These are phyloP conservation scores for Gymnothorax javanicus DNA, from an alignment of 2,797 vertebrate species.

Conservation along the genomic window DNA sequence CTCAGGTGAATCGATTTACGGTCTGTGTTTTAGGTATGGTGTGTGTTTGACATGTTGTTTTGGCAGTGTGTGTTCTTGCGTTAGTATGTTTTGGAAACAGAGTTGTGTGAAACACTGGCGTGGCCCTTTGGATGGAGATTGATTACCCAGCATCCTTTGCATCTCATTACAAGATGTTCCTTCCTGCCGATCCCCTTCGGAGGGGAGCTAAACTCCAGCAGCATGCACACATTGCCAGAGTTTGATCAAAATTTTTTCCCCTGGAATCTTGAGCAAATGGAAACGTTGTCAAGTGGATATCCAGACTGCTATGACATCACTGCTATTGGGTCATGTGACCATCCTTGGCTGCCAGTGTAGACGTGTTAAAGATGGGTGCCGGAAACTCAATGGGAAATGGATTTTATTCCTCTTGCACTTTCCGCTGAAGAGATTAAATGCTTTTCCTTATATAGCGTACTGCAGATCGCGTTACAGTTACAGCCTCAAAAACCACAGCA, in stretches of 20 bases:
- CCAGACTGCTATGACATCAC: slow-evolving; percentile 23
- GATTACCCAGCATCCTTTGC: slow-evolving; percentile 33
- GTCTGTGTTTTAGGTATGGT: background rate
- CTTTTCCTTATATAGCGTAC: background rate
- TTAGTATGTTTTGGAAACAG: background rate
- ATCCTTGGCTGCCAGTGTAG: background rate
- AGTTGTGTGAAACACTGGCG: slow-evolving; percentile 16
- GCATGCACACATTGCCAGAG: slow-evolving; percentile 22
- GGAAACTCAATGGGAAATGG: slow-evolving; percentile 7
- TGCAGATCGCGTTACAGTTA: background rate
- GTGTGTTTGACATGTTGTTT: background rate
- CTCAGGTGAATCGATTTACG: background rate
- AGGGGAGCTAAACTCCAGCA: slow-evolving; percentile 15
- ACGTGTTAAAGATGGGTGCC: slow-evolving; percentile 1
- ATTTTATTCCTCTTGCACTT: background rate
- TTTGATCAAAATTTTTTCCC: slow-evolving; percentile 31
- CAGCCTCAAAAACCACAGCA: background rate
- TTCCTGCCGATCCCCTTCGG: slow-evolving; percentile 2
- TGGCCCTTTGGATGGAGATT: slow-evolving; percentile 14
- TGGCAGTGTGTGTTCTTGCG: background rate
- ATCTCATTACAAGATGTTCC: slow-evolving; percentile 20
- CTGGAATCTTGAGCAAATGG: slow-evolving; percentile 36
- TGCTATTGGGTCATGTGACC: background rate
- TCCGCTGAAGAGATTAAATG: background rate
- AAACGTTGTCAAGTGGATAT: slow-evolving; percentile 26